Evolutionary conservation across 2,888 invertebrate genomes (phyloP).

Genomic region (Ptychoptera contaminata): DNA sequence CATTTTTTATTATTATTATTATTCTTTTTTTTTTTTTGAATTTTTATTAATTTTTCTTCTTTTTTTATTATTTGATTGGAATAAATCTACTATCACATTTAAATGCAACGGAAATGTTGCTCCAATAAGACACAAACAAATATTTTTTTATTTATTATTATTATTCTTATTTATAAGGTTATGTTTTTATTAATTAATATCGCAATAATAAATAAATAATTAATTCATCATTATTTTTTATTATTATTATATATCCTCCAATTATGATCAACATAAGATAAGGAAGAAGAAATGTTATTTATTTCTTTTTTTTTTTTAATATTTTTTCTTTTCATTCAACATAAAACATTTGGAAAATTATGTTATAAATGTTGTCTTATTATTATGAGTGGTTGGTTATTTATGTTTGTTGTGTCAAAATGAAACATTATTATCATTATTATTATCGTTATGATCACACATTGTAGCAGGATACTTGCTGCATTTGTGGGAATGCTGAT

Average conservation of each 20-base stretch:
- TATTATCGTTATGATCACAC: slow-evolving; percentile 32
- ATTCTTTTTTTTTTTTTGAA: too few species aligned
- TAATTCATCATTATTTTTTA: too few species aligned
- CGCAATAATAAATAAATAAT: too few species aligned
- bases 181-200: background rate
- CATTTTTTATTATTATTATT: slow-evolving; percentile 1
- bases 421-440: slow-evolving; percentile 1
- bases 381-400: background rate
- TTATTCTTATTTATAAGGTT: slow-evolving; percentile 1
- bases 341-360: too few species aligned
- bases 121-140: slow-evolving; percentile 6
- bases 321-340: background rate
- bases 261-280: too few species aligned
- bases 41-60: too few species aligned
- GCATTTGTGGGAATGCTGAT: slow-evolving; percentile 34
- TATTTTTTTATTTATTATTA: slow-evolving; percentile 6
- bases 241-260: too few species aligned
- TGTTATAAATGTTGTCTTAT: background rate
- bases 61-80: slow-evolving; percentile 4
- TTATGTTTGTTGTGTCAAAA: background rate
- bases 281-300: background rate
- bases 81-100: slow-evolving; percentile 16
- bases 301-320: background rate
- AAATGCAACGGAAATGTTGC: slow-evolving; percentile 15
- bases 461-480: slow-evolving; percentile 42